These are phyloP conservation scores for Actinostola sp. DNA, from an alignment of 92 coral and sea anemone genomes.

Conservation along the genomic window DNA sequence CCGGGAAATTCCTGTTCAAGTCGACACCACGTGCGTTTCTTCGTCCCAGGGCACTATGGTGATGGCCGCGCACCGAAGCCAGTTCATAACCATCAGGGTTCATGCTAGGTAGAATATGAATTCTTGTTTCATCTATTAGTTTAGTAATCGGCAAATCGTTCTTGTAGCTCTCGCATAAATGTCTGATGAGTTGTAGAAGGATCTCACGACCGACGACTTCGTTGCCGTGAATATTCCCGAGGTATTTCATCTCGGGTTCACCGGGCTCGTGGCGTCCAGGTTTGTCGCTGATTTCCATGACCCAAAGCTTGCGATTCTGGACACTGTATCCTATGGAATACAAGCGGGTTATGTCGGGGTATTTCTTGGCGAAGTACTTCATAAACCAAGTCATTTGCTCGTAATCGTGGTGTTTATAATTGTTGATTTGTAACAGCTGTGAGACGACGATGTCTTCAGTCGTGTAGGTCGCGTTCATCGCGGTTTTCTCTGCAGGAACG, in stretches of 20 bases:
- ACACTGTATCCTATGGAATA: constrained; percentile 96
- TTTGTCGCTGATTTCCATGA: constrained; percentile 85
- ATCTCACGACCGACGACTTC: constrained; percentile 89
- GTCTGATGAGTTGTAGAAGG: constrained; percentile 73
- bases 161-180: constrained; percentile 85
- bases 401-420: constrained; percentile 82
- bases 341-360: constrained; percentile 74
- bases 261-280: constrained; percentile 93
- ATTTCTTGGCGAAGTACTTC: constrained; percentile 85
- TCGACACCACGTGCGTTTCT: constrained; percentile 90
- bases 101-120: constrained; percentile 90
- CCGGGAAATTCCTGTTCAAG: constrained; percentile 96
- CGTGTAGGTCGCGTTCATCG: not conserved
- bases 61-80: constrained; percentile 78
- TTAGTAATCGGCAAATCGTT: constrained; percentile 58
- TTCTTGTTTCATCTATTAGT: constrained; percentile 79
- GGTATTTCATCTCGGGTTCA: constrained; percentile 86
- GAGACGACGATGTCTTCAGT: constrained; percentile 6
- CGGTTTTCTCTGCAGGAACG: constrained; percentile 2
- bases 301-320: constrained; percentile 96
- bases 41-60: constrained; percentile 65
- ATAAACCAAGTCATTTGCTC: constrained; percentile 95
- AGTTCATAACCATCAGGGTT: constrained; percentile 97
- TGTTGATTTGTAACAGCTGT: constrained; percentile 68
- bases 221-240: constrained; percentile 93